Conservation (phyloP, 1,140 invertebrate species). For the Tribolium castaneum region DNA sequence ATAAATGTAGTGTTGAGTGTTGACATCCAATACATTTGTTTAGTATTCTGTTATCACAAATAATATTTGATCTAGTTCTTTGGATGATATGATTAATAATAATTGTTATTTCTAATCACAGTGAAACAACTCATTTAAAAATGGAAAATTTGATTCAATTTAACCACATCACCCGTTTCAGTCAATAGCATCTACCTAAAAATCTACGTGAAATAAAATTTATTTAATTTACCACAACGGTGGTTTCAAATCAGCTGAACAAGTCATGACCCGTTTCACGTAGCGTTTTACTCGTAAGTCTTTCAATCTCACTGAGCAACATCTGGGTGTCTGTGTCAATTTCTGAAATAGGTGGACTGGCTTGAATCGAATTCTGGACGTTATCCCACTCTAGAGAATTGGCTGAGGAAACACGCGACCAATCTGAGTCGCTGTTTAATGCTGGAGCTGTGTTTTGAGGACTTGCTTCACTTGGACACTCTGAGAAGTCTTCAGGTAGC, state of each 20-base stretch:
- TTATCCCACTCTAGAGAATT: slow-evolving; percentile 71
- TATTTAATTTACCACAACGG: slow-evolving; percentile 2
- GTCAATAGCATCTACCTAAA: not conserved
- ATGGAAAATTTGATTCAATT: no score
- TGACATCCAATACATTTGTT: not conserved
- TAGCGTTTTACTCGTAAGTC: slow-evolving; percentile 66
- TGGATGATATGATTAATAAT: not conserved
- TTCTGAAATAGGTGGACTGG: slow-evolving; percentile 60
- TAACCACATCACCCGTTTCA: not conserved
- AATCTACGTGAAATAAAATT: not conserved
- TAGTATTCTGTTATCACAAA: not conserved
- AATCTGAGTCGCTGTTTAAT: slow-evolving; percentile 62
- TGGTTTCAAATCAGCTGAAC: slow-evolving; percentile 56
- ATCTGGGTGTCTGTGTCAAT: slow-evolving; percentile 67
- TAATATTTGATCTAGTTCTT: not conserved
- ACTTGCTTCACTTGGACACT: slow-evolving; percentile 47
- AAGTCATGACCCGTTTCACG: slow-evolving; percentile 65
- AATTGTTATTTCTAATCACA: no score
- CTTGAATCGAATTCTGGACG: slow-evolving; percentile 63
- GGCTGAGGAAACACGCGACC: slow-evolving; percentile 68
- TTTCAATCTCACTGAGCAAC: slow-evolving; percentile 68
- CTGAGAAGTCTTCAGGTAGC: slow-evolving; percentile 45
- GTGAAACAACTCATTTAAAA: no score
- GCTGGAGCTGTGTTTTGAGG: slow-evolving; percentile 39
- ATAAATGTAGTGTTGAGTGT: not conserved